A percentile compares a stretch with the other conserved stretches of the same genome.
Conservation (phyloP, 2,113 vertebrate genomes). For the Myanophis thanlyinensis region DNA sequence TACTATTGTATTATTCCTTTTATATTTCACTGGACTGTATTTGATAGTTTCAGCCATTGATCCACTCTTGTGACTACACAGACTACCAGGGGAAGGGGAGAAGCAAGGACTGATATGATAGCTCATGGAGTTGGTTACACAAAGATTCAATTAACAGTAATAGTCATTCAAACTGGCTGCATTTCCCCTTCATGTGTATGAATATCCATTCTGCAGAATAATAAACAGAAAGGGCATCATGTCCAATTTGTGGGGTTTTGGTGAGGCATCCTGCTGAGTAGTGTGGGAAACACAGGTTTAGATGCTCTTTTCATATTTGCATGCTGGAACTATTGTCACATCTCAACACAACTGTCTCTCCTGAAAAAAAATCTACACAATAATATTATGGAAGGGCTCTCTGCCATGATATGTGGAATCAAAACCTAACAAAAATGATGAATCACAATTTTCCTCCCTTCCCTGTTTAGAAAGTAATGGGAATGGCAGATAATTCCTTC, state of each 20-base stretch:
- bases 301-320: not conserved
- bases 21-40: not conserved
- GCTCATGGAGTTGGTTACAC: not conserved
- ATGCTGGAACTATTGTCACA: not conserved
- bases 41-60: not conserved
- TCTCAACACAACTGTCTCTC: not conserved
- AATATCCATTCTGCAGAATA: not conserved
- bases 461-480: not conserved
- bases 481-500: not conserved
- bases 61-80: not conserved
- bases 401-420: not conserved
- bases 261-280: not conserved
- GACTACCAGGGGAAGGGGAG: not conserved
- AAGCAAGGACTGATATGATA: not conserved
- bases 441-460: not conserved
- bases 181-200: not conserved
- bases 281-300: not conserved
- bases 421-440: not conserved
- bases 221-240: not conserved
- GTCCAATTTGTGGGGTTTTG: not conserved
- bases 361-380: not conserved
- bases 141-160: not conserved
- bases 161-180: not conserved
- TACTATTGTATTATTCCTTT: not conserved
- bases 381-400: not conserved